Evolutionary conservation across 2,113 vertebrate genomes (phyloP).

Genomic region (Psephotus haematonotus): DNA sequence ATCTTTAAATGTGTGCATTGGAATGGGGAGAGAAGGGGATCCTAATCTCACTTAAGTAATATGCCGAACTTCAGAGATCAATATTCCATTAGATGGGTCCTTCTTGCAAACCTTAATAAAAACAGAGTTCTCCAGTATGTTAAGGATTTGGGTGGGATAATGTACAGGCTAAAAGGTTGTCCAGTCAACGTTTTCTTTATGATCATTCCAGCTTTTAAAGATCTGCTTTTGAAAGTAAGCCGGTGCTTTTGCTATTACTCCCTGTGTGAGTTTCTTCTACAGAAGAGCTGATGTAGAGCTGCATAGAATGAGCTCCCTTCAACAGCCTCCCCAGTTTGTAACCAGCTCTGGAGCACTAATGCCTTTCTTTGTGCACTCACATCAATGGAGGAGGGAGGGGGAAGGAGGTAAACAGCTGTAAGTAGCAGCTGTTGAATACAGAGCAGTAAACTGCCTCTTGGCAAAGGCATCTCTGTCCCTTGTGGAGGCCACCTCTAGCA

Average conservation of each 20-base stretch:
- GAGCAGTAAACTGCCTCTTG: not conserved
- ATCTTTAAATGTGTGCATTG: not conserved
- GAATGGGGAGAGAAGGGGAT: not conserved
- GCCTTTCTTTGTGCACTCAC: not conserved
- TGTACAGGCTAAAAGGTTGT: not conserved
- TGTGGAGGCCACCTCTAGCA: not conserved
- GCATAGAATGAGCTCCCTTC: not conserved
- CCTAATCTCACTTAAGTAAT: not conserved
- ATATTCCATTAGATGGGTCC: not conserved
- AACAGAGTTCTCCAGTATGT: not conserved
- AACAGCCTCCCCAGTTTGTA: not conserved
- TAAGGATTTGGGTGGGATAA: not conserved
- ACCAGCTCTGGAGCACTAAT: not conserved
- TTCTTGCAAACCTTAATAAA: not conserved
- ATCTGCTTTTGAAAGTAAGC: not conserved
- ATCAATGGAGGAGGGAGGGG: not conserved
- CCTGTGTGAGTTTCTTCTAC: not conserved
- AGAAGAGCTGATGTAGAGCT: not conserved
- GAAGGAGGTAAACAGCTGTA: slow-evolving; percentile 35
- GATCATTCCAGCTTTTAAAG: not conserved
- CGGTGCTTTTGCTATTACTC: not conserved
- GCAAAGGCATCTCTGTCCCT: not conserved
- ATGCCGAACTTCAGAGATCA: not conserved
- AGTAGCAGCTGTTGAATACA: slow-evolving; percentile 14
- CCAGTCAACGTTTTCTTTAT: not conserved